Conservation (phyloP, 2,888 invertebrate genomes). For the Selenia dentaria region DNA sequence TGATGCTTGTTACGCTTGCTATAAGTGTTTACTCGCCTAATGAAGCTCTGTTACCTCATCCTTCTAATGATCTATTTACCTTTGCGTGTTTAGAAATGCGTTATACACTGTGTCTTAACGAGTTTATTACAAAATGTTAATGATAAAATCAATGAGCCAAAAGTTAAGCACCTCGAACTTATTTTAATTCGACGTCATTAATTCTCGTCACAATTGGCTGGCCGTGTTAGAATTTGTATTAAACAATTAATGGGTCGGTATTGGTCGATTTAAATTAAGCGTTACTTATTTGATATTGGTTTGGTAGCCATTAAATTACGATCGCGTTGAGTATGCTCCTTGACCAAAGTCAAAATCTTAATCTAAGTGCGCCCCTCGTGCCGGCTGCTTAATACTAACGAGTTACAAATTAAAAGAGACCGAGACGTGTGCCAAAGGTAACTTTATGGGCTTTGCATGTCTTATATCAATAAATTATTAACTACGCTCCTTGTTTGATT, state of each 20-base stretch:
- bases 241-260: constrained; percentile 44
- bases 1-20: constrained; percentile 74
- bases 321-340: constrained; percentile 46
- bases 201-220: constrained; percentile 33
- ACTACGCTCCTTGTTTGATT: constrained; percentile 81
- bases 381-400: constrained; percentile 72
- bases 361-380: constrained; percentile 58
- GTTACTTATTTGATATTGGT: constrained; percentile 42
- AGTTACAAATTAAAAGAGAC: constrained; percentile 82
- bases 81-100: constrained; percentile 18
- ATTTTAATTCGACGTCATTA: constrained; percentile 34
- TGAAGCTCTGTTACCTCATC: constrained; percentile 66
- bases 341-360: constrained; percentile 65
- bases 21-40: constrained; percentile 72
- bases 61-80: constrained; percentile 48
- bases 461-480: constrained; percentile 85
- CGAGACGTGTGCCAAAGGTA: constrained; percentile 80
- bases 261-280: constrained; percentile 46
- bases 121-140: constrained; percentile 22
- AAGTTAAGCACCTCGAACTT: constrained; percentile 23
- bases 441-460: constrained; percentile 84
- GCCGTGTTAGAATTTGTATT: constrained; percentile 33
- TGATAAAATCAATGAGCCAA: constrained; percentile 23
- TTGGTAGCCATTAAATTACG: constrained; percentile 48
- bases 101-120: constrained; percentile 13